Conservation (phyloP, 2,797 vertebrate genomes). For the Trachops cirrhosus region DNA sequence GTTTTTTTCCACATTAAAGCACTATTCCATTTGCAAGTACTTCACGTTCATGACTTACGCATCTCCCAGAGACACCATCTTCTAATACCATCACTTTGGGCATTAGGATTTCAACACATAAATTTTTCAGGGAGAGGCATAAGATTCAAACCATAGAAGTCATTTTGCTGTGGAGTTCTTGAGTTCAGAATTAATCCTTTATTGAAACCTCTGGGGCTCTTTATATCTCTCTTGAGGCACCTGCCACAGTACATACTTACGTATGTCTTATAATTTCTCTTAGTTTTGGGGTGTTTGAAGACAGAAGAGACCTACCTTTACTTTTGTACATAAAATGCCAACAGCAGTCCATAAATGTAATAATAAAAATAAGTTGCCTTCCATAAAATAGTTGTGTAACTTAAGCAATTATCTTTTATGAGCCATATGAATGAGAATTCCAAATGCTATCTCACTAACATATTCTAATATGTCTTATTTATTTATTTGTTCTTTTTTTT, state of each 20-base stretch:
- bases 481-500: background rate
- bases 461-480: background rate
- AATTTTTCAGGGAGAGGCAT: background rate
- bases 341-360: background rate
- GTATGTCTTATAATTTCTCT: background rate
- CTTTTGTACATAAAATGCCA: background rate
- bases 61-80: background rate
- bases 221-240: background rate
- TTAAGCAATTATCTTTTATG: slow-evolving; percentile 10
- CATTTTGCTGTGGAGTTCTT: background rate
- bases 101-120: background rate
- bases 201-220: background rate
- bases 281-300: background rate
- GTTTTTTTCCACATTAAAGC: background rate
- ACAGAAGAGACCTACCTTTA: background rate
- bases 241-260: background rate
- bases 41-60: background rate
- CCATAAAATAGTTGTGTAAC: background rate
- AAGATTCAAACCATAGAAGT: background rate
- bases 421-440: background rate
- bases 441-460: background rate
- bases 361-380: slow-evolving; percentile 5
- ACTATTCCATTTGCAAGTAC: background rate
- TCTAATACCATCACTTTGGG: background rate
- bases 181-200: slow-evolving; percentile 6